These are phyloP conservation scores for Drosophila pectinifera DNA, from an alignment of 1,140 invertebrate species.

Conservation along the genomic window DNA sequence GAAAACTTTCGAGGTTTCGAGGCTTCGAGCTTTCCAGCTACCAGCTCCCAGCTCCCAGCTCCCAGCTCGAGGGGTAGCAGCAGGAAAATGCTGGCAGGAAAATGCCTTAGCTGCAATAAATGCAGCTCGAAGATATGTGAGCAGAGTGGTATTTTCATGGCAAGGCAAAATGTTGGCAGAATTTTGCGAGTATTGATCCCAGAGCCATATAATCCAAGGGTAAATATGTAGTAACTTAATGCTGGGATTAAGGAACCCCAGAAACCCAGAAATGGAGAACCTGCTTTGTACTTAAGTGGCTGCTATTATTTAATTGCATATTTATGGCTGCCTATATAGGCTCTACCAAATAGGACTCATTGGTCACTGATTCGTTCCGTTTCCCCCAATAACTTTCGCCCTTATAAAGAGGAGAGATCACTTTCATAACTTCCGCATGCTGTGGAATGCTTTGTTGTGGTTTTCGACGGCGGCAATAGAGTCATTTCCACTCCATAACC, in stretches of 20 bases:
- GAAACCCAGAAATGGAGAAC: too few relatives aligned
- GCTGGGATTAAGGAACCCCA: too few relatives aligned
- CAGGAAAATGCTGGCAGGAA: constrained; percentile 12
- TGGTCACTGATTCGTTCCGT: background rate
- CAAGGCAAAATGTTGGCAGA: constrained; percentile 3
- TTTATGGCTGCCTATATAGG: too few relatives aligned
- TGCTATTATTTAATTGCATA: too few relatives aligned
- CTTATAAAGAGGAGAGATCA: constrained; percentile 17
- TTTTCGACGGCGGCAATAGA: constrained; percentile 29
- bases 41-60: too few relatives aligned
- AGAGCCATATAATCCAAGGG: background rate
- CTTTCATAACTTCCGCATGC: constrained; percentile 32
- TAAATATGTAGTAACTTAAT: background rate
- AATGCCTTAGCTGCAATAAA: constrained; percentile 40
- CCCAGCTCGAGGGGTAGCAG: background rate
- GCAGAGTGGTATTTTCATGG: constrained; percentile 9
- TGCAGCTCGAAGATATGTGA: constrained; percentile 19
- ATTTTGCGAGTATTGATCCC: constrained; percentile 8
- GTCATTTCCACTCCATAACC: constrained; percentile 14
- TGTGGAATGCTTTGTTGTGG: constrained; percentile 26
- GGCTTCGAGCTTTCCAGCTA: too few relatives aligned
- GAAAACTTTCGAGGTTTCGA: constrained; percentile 31
- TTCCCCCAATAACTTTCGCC: constrained; percentile 8
- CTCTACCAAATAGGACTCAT: background rate
- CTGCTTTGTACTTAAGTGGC: too few relatives aligned